phyloP scores from a whole-genome alignment of 2,113 vertebrate genomes.

The Blennius ocellaris region DNA sequence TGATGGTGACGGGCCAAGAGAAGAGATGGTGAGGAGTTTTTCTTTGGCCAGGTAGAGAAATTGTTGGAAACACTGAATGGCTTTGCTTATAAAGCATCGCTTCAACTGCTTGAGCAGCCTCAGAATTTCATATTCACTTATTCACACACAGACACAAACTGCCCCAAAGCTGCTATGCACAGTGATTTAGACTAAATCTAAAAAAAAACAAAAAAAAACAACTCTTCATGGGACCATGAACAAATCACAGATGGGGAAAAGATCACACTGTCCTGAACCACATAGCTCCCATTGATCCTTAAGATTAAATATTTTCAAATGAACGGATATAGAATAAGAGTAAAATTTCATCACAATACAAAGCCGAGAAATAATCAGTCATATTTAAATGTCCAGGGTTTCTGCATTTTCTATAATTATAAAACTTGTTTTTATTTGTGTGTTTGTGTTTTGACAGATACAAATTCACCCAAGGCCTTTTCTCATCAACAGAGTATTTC shows the following conservation, averaged over 20 bases:
- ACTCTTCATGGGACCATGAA: too few relatives aligned
- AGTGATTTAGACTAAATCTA: too few relatives aligned
- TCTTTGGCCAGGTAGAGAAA: not conserved
- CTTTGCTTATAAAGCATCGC: too few relatives aligned
- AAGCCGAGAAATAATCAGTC: not conserved
- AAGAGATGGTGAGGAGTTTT: constrained; percentile 6
- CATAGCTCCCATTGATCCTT: constrained; percentile 1
- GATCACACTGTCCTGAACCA: too few relatives aligned
- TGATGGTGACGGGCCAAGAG: constrained; percentile 7
- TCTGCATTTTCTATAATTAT: constrained; percentile 9
- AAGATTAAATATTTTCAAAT: not conserved
- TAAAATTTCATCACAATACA: not conserved
- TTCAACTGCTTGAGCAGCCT: too few relatives aligned
- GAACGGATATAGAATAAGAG: not conserved
- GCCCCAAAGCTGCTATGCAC: too few relatives aligned
- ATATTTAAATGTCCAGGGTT: not conserved
- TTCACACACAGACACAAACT: too few relatives aligned
- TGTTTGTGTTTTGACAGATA: constrained; percentile 14
- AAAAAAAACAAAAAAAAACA: too few relatives aligned
- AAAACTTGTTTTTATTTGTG: constrained; percentile 6
- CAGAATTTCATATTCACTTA: too few relatives aligned
- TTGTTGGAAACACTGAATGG: not conserved
- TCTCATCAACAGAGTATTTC: not conserved
- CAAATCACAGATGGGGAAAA: too few relatives aligned
- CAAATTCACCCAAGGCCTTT: constrained; percentile 14